phyloP scores from a whole-genome alignment of 2,113 vertebrate species.

The Brienomyrus brachyistius region DNA sequence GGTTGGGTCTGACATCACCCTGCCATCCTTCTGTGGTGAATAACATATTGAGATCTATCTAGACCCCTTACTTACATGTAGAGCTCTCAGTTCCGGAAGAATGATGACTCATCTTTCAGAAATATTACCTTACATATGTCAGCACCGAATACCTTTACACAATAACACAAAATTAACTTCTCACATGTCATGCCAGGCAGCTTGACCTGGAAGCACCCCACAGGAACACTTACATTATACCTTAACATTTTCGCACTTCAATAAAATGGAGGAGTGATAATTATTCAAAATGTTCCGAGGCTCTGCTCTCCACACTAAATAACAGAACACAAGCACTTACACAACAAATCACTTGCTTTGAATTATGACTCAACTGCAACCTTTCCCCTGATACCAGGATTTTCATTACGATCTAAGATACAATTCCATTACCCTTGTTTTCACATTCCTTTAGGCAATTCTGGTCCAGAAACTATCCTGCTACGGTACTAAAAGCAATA shows the following conservation, averaged over 20 bases:
- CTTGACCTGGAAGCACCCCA: neutral
- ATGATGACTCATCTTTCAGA: neutral
- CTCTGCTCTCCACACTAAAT: neutral
- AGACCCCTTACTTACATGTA: neutral
- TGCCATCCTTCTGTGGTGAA: neutral
- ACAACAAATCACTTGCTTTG: neutral
- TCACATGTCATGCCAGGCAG: neutral
- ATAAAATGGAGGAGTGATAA: neutral
- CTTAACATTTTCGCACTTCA: neutral
- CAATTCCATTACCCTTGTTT: neutral
- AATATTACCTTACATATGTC: slow-evolving; percentile 2
- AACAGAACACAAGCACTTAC: neutral
- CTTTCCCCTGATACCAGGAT: neutral
- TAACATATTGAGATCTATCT: neutral
- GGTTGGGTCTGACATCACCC: neutral
- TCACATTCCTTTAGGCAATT: neutral
- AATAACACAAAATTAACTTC: neutral
- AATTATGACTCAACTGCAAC: neutral
- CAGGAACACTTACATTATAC: neutral
- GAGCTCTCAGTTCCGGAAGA: neutral
- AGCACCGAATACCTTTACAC: neutral
- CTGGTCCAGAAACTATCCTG: neutral
- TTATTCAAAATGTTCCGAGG: neutral
- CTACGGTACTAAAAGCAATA: neutral
- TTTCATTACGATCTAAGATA: neutral